Conservation (phyloP, 2,113 vertebrate genomes). For the Alouatta palliata region DNA sequence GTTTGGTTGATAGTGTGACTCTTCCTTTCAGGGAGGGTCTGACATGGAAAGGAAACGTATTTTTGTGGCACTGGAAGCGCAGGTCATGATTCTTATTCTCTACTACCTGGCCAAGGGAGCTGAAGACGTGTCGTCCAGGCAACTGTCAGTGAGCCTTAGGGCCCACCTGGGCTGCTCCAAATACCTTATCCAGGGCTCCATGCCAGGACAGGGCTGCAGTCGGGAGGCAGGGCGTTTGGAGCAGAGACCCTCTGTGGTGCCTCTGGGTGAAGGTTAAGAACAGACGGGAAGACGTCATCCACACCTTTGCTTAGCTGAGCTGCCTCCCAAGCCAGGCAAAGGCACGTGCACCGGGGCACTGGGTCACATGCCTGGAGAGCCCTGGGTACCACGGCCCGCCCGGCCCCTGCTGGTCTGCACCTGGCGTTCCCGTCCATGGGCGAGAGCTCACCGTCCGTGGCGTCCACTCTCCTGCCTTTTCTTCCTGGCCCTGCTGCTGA, state of each 20-base stretch:
- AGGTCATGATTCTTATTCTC: not conserved
- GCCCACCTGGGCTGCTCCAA: not conserved
- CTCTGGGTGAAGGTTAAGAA: too few relatives aligned
- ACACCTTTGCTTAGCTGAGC: not conserved
- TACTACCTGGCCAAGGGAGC: not conserved
- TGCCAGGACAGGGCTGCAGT: not conserved
- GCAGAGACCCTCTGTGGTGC: too few relatives aligned
- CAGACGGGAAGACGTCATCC: fast-evolving
- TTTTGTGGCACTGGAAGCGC: not conserved
- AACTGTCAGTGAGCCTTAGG: too few relatives aligned
- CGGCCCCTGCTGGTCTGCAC: too few relatives aligned
- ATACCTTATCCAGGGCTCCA: too few relatives aligned
- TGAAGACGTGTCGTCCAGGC: not conserved
- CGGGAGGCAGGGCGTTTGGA: not conserved
- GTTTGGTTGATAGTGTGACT: fast-evolving
- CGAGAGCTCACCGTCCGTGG: fast-evolving
- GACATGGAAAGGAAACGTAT: not conserved
- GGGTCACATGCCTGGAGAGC: not conserved
- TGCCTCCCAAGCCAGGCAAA: too few relatives aligned
- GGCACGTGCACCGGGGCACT: fast-evolving
- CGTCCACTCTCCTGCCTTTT: fast-evolving
- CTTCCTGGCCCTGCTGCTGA: not conserved
- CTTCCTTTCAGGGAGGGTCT: not conserved
- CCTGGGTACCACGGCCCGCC: too few relatives aligned
- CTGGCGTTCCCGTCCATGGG: not conserved